Percentiles rank a stretch among this genome's conserved stretches.
phyloP scores from a whole-genome alignment of 2,113 vertebrate species.

The Accipiter virgatus region DNA sequence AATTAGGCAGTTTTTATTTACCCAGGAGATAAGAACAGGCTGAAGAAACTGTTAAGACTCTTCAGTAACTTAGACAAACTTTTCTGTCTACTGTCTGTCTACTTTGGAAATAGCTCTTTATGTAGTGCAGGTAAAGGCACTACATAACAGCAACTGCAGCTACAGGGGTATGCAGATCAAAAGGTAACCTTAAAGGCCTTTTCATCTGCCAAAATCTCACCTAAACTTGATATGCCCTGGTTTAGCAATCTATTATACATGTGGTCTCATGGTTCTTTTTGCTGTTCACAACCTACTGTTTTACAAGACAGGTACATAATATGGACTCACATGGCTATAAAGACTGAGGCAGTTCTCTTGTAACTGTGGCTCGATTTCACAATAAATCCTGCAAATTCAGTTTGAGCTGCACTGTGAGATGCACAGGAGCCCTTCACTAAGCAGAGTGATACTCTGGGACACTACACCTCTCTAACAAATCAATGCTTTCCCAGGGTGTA shows the following conservation, averaged over 20 bases:
- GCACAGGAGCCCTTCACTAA: not conserved
- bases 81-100: not conserved
- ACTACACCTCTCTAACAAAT: not conserved
- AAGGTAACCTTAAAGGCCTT: not conserved
- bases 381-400: not conserved
- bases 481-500: not conserved
- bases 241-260: not conserved
- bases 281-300: not conserved
- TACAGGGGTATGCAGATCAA: not conserved
- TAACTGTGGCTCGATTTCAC: not conserved
- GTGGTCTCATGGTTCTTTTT: not conserved
- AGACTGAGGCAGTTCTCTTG: not conserved
- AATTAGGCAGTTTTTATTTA: constrained; percentile 14
- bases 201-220: not conserved
- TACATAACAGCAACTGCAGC: not conserved
- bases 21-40: not conserved
- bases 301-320: not conserved
- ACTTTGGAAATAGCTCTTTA: not conserved
- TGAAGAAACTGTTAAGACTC: not conserved
- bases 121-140: not conserved
- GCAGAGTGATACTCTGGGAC: not conserved
- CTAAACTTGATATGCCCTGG: not conserved
- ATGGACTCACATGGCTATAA: not conserved
- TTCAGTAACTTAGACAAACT: not conserved
- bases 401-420: not conserved